Conservation (phyloP, 2,113 vertebrate genomes). For the Hucho hucho region DNA sequence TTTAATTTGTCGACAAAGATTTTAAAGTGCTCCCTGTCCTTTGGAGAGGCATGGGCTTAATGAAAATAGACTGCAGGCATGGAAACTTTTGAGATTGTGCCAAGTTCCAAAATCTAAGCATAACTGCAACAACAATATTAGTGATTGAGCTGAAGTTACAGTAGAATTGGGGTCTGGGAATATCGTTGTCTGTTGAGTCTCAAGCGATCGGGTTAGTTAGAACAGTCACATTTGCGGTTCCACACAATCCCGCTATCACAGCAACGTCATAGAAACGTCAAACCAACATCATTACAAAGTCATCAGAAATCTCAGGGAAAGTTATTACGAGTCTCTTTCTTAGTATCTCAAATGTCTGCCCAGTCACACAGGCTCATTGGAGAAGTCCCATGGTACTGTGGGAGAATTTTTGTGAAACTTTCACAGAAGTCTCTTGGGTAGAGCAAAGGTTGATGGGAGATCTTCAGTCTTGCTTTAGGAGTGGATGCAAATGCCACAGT, state of each 20-base stretch:
- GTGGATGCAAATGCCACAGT: too few relatives aligned
- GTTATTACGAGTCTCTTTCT: not conserved
- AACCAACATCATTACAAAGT: conserved; percentile 33
- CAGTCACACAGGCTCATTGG: too few relatives aligned
- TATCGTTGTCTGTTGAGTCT: not conserved
- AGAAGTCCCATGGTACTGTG: too few relatives aligned
- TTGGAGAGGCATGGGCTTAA: conserved; percentile 43
- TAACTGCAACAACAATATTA: conserved; percentile 33
- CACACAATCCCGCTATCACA: not conserved
- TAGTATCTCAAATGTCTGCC: too few relatives aligned
- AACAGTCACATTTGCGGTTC: conserved; percentile 5
- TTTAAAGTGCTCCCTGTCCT: conserved; percentile 30
- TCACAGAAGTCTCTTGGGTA: too few relatives aligned
- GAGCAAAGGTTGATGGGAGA: too few relatives aligned
- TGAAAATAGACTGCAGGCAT: conserved; percentile 57
- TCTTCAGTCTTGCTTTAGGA: too few relatives aligned
- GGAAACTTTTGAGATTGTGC: conserved; percentile 47
- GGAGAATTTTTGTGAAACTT: too few relatives aligned
- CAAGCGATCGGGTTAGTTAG: not conserved
- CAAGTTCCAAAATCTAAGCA: conserved; percentile 40
- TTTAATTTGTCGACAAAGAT: too few relatives aligned
- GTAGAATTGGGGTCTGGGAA: conserved; percentile 20
- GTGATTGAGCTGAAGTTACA: conserved; percentile 36
- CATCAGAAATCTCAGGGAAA: conserved; percentile 33
- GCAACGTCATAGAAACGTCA: not conserved